These are phyloP conservation scores for Selenia dentaria DNA, from an alignment of 2,888 invertebrate genomes.

Conservation along the genomic window DNA sequence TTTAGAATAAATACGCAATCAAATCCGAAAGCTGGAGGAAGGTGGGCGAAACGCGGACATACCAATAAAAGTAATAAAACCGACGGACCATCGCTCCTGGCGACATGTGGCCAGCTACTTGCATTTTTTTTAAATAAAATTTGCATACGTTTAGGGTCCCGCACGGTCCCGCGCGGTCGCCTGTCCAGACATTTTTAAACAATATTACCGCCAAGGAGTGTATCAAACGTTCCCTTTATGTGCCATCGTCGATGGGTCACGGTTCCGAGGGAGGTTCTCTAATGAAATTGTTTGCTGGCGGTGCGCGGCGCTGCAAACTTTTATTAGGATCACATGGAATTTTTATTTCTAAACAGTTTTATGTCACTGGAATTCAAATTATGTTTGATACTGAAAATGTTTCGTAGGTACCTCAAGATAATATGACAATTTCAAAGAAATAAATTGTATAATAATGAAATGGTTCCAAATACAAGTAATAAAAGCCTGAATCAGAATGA, in stretches of 20 bases:
- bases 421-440: constrained; percentile 4
- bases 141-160: constrained; percentile 71
- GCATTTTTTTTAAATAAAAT: constrained; percentile 80
- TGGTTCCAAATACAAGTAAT: no score
- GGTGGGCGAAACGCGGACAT: constrained; percentile 50
- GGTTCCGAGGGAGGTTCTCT: constrained; percentile 38
- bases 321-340: constrained; percentile 34
- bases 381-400: constrained; percentile 13
- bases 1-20: constrained; percentile 54
- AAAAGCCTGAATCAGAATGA: no score
- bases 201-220: constrained; percentile 44
- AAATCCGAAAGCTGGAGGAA: constrained; percentile 43
- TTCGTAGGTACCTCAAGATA: not conserved
- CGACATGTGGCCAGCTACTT: constrained; percentile 76
- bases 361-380: constrained; percentile 28
- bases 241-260: constrained; percentile 16
- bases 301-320: constrained; percentile 34
- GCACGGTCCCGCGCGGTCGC: constrained; percentile 31
- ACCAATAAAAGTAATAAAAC: constrained; percentile 59
- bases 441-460: no score
- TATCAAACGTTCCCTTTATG: constrained; percentile 41
- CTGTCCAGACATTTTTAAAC: constrained; percentile 42
- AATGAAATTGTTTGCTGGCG: constrained; percentile 61
- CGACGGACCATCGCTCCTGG: constrained; percentile 38
- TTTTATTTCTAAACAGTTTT: constrained; percentile 31